Evolutionary conservation across 2,888 invertebrate species (phyloP).

Genomic region (Drosophila heteroneura): DNA sequence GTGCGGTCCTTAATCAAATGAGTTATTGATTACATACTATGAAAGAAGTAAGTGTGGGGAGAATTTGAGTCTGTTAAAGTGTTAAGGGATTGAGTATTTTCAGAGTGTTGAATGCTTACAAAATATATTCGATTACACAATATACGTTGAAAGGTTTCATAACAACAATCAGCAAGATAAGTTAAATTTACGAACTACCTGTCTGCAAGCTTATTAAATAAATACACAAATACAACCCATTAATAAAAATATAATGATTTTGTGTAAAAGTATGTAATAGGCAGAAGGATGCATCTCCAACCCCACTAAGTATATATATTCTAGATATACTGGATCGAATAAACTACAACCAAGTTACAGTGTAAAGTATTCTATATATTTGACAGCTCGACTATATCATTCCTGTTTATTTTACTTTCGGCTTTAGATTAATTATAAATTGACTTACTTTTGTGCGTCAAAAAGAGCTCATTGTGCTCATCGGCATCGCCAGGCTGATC

Average conservation of each 20-base stretch:
- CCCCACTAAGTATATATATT: background rate
- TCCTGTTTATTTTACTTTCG: background rate
- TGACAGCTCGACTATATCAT: background rate
- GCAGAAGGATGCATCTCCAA: background rate
- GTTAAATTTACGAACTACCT: too few species aligned
- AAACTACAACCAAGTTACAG: background rate
- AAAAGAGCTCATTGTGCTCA: slow-evolving; percentile 83
- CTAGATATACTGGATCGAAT: background rate
- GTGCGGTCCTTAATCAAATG: slow-evolving; percentile 73
- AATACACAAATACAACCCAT: background rate
- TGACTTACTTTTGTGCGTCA: slow-evolving; percentile 84
- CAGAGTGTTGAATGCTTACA: background rate
- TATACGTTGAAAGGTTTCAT: too few species aligned
- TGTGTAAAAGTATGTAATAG: background rate
- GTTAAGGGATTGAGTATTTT: background rate
- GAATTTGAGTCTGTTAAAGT: slow-evolving; percentile 1
- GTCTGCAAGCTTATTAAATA: background rate
- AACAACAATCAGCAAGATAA: background rate
- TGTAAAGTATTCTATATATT: background rate
- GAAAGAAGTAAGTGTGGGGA: background rate
- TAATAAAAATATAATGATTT: background rate
- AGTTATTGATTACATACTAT: slow-evolving; percentile 67
- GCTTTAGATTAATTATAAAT: background rate
- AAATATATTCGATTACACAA: background rate
- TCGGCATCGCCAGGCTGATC: slow-evolving; percentile 82